Evolutionary conservation across 2,113 vertebrate genomes (phyloP).

Genomic region (Arenaria interpres): DNA sequence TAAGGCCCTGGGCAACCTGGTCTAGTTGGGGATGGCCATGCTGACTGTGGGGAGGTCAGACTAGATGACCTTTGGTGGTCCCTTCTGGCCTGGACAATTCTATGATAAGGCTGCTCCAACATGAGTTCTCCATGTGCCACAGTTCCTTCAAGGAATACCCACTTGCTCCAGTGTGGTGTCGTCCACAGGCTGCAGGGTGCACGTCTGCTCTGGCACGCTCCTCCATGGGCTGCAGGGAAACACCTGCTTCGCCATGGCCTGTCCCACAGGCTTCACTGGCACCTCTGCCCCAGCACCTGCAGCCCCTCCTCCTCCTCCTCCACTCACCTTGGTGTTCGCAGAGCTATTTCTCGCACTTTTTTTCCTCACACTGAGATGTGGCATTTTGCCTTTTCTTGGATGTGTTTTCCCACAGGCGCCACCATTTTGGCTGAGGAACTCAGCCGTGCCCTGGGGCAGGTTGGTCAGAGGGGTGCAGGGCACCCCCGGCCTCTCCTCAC

Average conservation of each 20-base stretch:
- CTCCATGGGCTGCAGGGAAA: background rate
- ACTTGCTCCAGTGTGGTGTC: rapidly evolving
- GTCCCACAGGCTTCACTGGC: background rate
- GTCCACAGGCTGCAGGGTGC: background rate
- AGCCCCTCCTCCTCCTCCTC: background rate
- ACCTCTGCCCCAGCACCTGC: background rate
- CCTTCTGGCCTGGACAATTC: too few relatives aligned
- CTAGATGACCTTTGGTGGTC: too few relatives aligned
- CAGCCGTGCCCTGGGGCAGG: background rate
- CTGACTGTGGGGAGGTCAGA: too few relatives aligned
- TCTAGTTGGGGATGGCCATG: too few relatives aligned
- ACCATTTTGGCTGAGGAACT: background rate
- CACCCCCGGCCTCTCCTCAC: background rate
- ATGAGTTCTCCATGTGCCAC: rapidly evolving
- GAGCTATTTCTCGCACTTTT: background rate
- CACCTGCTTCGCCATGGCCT: background rate
- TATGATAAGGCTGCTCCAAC: background rate
- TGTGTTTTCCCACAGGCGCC: background rate
- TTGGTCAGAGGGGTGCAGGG: rapidly evolving
- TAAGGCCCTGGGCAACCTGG: too few relatives aligned
- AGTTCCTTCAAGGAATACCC: background rate
- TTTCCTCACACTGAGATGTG: background rate
- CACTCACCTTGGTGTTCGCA: too few relatives aligned
- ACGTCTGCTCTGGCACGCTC: background rate
- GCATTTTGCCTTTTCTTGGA: background rate